A percentile compares a stretch with the other conserved stretches of the same genome.
Evolutionary conservation across 2,888 invertebrate genomes (phyloP).

Genomic region (Ophion ventricosus): DNA sequence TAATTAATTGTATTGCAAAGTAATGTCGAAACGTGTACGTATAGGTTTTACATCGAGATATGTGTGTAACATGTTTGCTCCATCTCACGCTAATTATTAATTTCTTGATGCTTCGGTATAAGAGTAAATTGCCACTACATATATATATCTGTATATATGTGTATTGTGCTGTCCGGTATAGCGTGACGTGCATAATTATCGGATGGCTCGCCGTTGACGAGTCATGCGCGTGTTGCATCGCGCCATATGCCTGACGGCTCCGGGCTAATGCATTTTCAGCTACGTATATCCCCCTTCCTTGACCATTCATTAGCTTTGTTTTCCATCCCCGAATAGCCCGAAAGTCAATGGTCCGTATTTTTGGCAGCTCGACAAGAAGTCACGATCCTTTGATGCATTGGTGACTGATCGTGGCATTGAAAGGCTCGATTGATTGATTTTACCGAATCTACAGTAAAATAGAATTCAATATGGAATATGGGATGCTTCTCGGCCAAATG

Average conservation of each 20-base stretch:
- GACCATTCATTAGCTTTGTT: constrained; percentile 41
- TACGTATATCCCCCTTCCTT: constrained; percentile 41
- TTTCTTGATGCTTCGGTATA: constrained; percentile 81
- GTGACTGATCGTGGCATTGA: neutral
- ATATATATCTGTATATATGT: constrained; percentile 28
- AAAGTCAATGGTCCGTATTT: constrained; percentile 12
- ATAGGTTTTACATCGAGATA: constrained; percentile 41
- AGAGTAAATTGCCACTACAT: constrained; percentile 78
- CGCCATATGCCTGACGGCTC: constrained; percentile 71
- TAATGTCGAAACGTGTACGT: constrained; percentile 56
- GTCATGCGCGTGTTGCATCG: constrained; percentile 82
- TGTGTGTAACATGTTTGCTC: constrained; percentile 62
- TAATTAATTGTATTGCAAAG: constrained; percentile 78
- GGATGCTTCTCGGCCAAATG: neutral
- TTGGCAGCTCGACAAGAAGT: neutral
- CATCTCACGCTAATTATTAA: constrained; percentile 82
- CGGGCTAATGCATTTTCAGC: constrained; percentile 81
- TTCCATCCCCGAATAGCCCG: constrained; percentile 22
- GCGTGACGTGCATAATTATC: constrained; percentile 83
- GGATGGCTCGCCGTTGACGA: constrained; percentile 78
- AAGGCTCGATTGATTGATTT: neutral
- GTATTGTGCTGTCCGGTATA: constrained; percentile 71
- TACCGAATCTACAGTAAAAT: neutral
- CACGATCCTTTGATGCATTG: neutral
- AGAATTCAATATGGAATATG: neutral